Evolutionary conservation across 2,797 vertebrate genomes (phyloP).

Genomic region (Chelonia mydas): DNA sequence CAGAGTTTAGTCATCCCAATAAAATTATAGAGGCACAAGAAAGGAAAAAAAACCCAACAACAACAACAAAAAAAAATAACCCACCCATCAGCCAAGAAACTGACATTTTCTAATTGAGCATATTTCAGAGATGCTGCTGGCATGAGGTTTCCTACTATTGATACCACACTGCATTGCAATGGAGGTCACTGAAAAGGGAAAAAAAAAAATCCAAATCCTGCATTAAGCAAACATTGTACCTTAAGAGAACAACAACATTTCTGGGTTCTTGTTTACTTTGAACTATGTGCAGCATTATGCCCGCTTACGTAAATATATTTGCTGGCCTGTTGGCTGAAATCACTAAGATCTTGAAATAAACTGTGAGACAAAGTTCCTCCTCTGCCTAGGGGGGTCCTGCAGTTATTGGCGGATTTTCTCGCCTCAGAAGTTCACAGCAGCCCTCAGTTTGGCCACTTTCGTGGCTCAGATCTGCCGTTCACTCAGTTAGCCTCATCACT

Average conservation of each 20-base stretch:
- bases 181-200: slow-evolving; percentile 38
- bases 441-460: too few species aligned
- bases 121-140: slow-evolving; percentile 64
- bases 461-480: too few species aligned
- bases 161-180: slow-evolving; percentile 42
- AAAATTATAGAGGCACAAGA: slow-evolving; percentile 83
- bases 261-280: slow-evolving; percentile 35
- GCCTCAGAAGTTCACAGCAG: too few species aligned
- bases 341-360: slow-evolving; percentile 6
- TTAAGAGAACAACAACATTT: not conserved
- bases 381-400: too few species aligned
- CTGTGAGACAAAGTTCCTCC: not conserved
- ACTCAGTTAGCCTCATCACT: too few species aligned
- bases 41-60: slow-evolving; percentile 60
- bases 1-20: slow-evolving; percentile 86
- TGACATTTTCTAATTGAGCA: slow-evolving; percentile 60
- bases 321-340: slow-evolving; percentile 24
- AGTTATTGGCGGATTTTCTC: too few species aligned
- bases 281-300: slow-evolving; percentile 2
- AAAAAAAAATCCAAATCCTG: not conserved
- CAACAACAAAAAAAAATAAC: not conserved
- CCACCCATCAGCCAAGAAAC: slow-evolving; percentile 47
- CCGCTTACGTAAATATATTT: not conserved
- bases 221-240: not conserved
- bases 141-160: slow-evolving; percentile 37